A percentile compares a stretch with the other conserved stretches of the same genome.
Evolutionary conservation across 2,888 invertebrate genomes (phyloP).

Genomic region (Shargacucullia verbasci): DNA sequence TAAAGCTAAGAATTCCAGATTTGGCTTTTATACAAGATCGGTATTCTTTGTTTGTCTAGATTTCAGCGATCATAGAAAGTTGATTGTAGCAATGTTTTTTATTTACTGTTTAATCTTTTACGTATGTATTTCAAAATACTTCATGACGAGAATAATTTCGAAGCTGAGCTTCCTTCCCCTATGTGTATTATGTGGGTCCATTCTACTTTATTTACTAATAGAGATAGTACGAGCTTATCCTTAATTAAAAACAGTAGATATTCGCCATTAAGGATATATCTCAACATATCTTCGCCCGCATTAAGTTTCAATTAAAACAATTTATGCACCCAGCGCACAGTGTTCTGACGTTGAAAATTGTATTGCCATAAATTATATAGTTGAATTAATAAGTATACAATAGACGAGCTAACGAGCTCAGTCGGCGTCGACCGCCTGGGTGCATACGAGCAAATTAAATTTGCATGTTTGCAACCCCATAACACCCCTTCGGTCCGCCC

Average conservation of each 20-base stretch:
- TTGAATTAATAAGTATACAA: constrained; percentile 86
- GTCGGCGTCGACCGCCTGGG: constrained; percentile 77
- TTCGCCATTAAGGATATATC: constrained; percentile 18
- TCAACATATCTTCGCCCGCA: constrained; percentile 71
- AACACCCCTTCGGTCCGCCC: constrained; percentile 70
- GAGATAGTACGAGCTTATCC: constrained; percentile 17
- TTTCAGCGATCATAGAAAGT: constrained; percentile 31
- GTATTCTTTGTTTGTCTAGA: constrained; percentile 40
- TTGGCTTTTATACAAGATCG: constrained; percentile 7
- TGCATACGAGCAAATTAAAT: constrained; percentile 82
- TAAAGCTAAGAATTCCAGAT: constrained; percentile 18
- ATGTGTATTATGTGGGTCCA: constrained; percentile 21
- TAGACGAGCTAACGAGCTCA: constrained; percentile 78
- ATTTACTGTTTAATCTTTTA: constrained; percentile 24
- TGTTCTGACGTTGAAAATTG: constrained; percentile 65
- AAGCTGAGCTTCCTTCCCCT: background rate
- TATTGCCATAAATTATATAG: constrained; percentile 80
- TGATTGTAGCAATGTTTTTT: constrained; percentile 26
- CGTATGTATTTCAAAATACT: constrained; percentile 7
- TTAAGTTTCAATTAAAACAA: constrained; percentile 86
- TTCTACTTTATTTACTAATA: constrained; percentile 19
- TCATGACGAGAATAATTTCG: background rate
- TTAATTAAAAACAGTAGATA: constrained; percentile 41
- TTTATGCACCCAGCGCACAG: constrained; percentile 74
- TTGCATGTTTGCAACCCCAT: constrained; percentile 85